Evolutionary conservation across 2,888 invertebrate genomes (phyloP), one percentile per base, ranked within the genome.

Genomic region (Limnephilus auricula): DNA sequence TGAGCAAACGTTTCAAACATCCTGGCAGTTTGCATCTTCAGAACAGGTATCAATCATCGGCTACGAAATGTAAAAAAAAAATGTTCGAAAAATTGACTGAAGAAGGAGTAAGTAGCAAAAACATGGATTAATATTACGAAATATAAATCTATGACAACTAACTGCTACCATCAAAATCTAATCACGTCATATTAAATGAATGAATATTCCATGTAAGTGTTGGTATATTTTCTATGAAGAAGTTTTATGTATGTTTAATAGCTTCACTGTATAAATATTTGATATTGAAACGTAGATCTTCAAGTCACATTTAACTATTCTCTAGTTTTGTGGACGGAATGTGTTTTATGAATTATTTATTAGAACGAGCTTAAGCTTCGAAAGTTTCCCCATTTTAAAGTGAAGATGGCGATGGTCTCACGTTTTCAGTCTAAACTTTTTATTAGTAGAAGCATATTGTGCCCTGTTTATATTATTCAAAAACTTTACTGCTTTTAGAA

Each of bases 301-400:
- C 15, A 37, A 85, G 45, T 85, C 34, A 40, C 25, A 40, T 85
- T 85, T 25, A 34, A 85, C 85, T 82, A 82, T 34, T 34, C 15
- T 85, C 45, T 40, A 30, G 85, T 45, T 40, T 85, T 40, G 37
- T 30, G 40, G 40, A 32, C 9, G 85, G 40, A 30, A 85, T 85
- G 40, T 85, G 40, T 85, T 85, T 34, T 40, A 40, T 85, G 92
- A 92, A 92, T 92, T 92, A 92, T 92, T 92, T 92, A 92, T 92
- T 13, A 85, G 85, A 82, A 82, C 82, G 85, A 34, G 85, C 30
- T 85, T 25, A 25, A 40, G 82, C 89, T 85, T 85, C 37, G 40
- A 40, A 85, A 85, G 40, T 85, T 85, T 85, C n/a, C 85, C 15
- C 85, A 45, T 85, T 65, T 79, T 30, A 88, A 85, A 30, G 85